Percentiles rank a stretch among this genome's conserved stretches.
phyloP scores from a whole-genome alignment of 2,113 vertebrate genomes.

The Lepus timidus region DNA sequence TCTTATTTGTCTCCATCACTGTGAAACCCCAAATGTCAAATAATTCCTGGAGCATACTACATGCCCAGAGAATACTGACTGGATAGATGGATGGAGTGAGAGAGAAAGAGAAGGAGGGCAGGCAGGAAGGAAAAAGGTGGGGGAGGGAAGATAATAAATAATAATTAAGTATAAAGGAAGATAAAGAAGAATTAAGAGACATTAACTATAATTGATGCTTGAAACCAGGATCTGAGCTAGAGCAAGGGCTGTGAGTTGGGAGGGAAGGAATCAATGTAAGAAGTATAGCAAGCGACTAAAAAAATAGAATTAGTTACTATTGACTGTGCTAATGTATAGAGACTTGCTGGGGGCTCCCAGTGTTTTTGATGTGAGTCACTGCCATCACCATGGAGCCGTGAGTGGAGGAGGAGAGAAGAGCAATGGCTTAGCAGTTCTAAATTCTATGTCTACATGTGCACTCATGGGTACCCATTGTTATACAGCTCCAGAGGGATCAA shows the following conservation, averaged over 20 bases:
- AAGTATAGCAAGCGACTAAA: neutral
- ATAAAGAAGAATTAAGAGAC: neutral
- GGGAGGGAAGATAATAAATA: no score
- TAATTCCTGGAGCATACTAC: neutral
- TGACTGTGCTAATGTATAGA: neutral
- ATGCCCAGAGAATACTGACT: neutral
- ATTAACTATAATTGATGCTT: neutral
- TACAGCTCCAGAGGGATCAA: neutral
- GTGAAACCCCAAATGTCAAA: neutral
- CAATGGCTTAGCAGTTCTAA: neutral
- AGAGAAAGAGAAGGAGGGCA: neutral
- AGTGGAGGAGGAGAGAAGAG: neutral
- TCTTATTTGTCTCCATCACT: neutral
- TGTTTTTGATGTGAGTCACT: neutral
- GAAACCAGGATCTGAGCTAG: neutral
- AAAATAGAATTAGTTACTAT: neutral
- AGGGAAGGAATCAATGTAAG: neutral
- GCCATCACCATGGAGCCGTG: neutral
- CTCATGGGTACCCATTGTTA: neutral
- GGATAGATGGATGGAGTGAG: neutral
- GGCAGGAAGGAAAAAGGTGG: neutral
- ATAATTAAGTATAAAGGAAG: neutral
- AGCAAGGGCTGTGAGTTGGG: neutral
- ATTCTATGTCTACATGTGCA: accelerated
- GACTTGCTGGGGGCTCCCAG: neutral